Evolutionary conservation across 2,113 vertebrate species (phyloP).

Genomic region (Indri indri): DNA sequence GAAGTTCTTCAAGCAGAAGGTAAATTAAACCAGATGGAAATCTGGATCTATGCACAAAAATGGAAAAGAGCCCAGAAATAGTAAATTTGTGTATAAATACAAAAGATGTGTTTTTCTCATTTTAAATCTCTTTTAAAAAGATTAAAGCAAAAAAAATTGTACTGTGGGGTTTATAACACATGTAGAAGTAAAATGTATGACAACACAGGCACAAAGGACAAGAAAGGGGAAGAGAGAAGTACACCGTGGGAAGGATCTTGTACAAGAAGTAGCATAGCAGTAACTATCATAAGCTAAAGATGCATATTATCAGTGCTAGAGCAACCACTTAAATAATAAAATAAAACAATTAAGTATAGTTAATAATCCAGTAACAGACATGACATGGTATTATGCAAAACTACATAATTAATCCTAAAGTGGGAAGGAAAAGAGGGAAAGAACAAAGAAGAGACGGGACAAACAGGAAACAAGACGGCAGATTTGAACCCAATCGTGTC

Average conservation of each 20-base stretch:
- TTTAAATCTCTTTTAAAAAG: neutral
- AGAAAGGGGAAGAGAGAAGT: neutral
- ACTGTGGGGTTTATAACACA: neutral
- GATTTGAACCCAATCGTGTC: neutral
- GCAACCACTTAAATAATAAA: neutral
- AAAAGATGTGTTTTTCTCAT: neutral
- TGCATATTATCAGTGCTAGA: neutral
- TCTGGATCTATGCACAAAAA: neutral
- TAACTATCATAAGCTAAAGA: neutral
- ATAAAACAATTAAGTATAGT: neutral
- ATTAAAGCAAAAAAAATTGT: neutral
- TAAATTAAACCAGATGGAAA: neutral
- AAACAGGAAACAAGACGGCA: no score
- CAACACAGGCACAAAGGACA: neutral
- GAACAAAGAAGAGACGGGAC: neutral
- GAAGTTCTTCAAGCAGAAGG: neutral
- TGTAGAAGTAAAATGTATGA: neutral
- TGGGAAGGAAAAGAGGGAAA: neutral
- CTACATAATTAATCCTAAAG: neutral
- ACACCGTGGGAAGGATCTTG: neutral
- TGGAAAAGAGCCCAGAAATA: neutral
- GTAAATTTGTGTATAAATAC: neutral
- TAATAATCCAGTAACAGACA: neutral
- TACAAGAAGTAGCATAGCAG: neutral
- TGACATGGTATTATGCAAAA: neutral